Evolutionary conservation across 2,113 vertebrate genomes (phyloP).

Genomic region (Toxotes jaculatrix): DNA sequence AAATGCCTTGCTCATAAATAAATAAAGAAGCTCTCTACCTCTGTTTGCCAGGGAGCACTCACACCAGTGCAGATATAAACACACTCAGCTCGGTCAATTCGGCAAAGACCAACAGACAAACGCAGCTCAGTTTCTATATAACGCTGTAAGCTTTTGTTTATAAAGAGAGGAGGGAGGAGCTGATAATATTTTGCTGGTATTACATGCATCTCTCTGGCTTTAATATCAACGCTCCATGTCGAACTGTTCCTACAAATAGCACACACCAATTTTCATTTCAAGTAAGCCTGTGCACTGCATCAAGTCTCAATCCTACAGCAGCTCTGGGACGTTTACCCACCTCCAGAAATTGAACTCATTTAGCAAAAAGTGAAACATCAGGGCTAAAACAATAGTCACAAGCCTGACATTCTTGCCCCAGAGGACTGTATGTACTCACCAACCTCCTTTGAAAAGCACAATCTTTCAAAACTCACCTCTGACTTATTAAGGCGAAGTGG

Average conservation of each 20-base stretch:
- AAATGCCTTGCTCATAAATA: slow-evolving; percentile 40
- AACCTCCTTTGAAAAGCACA: not conserved
- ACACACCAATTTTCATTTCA: not conserved
- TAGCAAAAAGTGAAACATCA: slow-evolving; percentile 4
- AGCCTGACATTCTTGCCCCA: slow-evolving; percentile 14
- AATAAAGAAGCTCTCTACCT: slow-evolving; percentile 19
- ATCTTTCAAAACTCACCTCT: slow-evolving; percentile 43
- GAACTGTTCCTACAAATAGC: not conserved
- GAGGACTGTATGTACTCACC: slow-evolving; percentile 1
- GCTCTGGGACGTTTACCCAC: not conserved
- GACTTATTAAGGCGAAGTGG: slow-evolving; percentile 34
- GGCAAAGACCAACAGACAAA: slow-evolving; percentile 7
- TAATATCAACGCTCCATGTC: not conserved
- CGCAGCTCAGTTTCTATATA: not conserved
- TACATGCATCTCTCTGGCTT: not conserved
- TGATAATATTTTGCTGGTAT: not conserved
- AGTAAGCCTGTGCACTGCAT: not conserved
- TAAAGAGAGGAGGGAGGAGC: not conserved
- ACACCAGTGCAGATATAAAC: slow-evolving; percentile 19
- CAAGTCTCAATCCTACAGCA: not conserved
- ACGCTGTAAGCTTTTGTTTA: not conserved
- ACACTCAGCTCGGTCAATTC: slow-evolving; percentile 17
- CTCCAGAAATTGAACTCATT: not conserved
- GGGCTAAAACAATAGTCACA: slow-evolving; percentile 14
- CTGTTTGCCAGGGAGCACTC: slow-evolving; percentile 17